Evolutionary conservation across 2,797 vertebrate genomes (phyloP).

Genomic region (Euthynnus affinis): DNA sequence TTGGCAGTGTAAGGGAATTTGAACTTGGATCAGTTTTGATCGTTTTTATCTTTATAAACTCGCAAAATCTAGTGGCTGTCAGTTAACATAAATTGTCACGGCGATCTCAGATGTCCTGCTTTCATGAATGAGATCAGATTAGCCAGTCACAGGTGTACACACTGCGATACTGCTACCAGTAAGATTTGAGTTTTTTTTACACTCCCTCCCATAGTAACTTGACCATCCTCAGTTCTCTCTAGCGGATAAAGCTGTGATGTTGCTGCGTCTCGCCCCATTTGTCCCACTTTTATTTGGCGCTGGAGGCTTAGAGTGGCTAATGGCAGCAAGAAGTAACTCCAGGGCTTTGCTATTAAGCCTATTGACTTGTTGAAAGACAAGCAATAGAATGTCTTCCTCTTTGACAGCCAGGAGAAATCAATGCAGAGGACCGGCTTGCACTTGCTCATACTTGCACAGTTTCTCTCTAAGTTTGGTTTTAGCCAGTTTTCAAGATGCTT

Average conservation of each 20-base stretch:
- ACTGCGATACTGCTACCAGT: not conserved
- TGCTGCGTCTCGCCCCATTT: slow-evolving; percentile 56
- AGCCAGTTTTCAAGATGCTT: no score
- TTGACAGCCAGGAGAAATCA: slow-evolving; percentile 44
- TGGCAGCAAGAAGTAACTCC: slow-evolving; percentile 52
- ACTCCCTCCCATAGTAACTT: slow-evolving; percentile 4
- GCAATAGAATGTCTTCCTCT: slow-evolving; percentile 39
- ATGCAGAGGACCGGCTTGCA: not conserved
- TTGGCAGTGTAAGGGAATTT: not conserved
- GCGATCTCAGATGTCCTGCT: not conserved
- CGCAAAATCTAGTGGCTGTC: no score
- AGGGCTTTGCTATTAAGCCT: slow-evolving; percentile 67
- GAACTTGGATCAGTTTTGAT: not conserved
- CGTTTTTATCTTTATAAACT: not conserved
- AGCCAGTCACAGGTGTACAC: not conserved
- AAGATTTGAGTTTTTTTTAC: not conserved
- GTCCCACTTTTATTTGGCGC: slow-evolving; percentile 42
- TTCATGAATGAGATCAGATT: slow-evolving; percentile 11
- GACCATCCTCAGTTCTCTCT: slow-evolving; percentile 9
- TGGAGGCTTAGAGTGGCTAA: slow-evolving; percentile 53
- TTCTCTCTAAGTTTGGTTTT: not conserved
- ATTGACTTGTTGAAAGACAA: slow-evolving; percentile 60
- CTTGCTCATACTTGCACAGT: not conserved
- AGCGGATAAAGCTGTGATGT: slow-evolving; percentile 46
- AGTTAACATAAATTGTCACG: not conserved